phyloP scores from a whole-genome alignment of 2,113 vertebrate species.

The Crotalus viridis region DNA sequence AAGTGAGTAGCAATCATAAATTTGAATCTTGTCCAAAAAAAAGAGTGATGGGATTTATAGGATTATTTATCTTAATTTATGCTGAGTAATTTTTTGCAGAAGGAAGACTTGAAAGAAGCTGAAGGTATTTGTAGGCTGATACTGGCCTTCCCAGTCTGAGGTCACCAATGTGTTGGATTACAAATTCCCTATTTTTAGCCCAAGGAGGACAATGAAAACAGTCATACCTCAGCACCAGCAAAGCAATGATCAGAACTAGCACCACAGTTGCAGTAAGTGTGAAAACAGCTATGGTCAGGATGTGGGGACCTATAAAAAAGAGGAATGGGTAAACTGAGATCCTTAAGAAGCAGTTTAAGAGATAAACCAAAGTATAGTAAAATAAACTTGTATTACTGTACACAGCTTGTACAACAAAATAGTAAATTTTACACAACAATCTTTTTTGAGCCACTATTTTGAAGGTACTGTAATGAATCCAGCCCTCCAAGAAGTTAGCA shows the following conservation, averaged over 20 bases:
- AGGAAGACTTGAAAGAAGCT: not conserved
- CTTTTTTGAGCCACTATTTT: not conserved
- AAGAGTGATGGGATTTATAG: not conserved
- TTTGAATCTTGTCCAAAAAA: not conserved
- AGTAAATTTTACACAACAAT: not conserved
- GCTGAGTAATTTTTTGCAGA: not conserved
- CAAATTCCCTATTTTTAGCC: not conserved
- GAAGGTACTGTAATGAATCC: not conserved
- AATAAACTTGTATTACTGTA: not conserved
- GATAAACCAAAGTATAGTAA: slow-evolving; percentile 3
- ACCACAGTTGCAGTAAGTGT: slow-evolving; percentile 80
- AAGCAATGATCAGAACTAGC: slow-evolving; percentile 81
- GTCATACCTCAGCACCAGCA: slow-evolving; percentile 88
- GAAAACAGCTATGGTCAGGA: slow-evolving; percentile 82
- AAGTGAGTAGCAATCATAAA: not conserved
- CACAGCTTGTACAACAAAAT: not conserved
- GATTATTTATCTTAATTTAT: not conserved
- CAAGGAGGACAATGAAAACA: slow-evolving; percentile 15
- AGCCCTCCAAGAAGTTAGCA: not conserved
- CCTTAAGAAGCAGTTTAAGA: slow-evolving; percentile 25
- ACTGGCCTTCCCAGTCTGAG: not conserved
- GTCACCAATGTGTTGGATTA: not conserved
- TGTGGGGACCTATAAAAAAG: slow-evolving; percentile 64
- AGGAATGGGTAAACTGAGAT: slow-evolving; percentile 39
- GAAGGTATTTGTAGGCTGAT: slow-evolving; percentile 26